Evolutionary conservation across 2,113 vertebrate species (phyloP), one percentile per base, ranked within the genome.

Genomic region (Collichthys lucidus): DNA sequence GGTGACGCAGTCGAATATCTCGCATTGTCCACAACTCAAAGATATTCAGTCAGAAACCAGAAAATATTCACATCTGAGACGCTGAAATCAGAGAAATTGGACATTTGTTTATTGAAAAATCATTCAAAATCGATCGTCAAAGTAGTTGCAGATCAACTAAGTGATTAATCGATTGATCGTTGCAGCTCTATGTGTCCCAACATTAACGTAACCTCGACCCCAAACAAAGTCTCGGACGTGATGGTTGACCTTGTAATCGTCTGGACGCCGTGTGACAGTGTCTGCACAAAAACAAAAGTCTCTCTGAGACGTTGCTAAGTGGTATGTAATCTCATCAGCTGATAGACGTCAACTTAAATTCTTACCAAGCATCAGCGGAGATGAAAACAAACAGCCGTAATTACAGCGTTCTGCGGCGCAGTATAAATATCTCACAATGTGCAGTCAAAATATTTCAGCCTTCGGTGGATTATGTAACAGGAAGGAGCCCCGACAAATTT

Each of bases 401-500:
- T 47, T 44, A 53, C 16, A 50, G 4, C 65, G 20, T 35, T 55
- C 16, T 75, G 49, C 64, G 61, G 22, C 62, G 16, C 11, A 19
- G 20, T 52, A 57, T 66, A 78, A 59, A 78, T 60, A 72, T 75
- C 14, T 60, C 57, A 35, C 42, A 72, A 64, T 74, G 5, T 49
- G 44, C 31, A 74, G 57, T 76, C 1, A 10, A 44, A 49, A 44
- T 17, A 55, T 31, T 4, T 14, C 17, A 73, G 57, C 29, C 20
- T 50, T 67, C 0, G 42, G 24, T 31, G 47, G 63, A 74, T 80
- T 86, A 84, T 64, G 49, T 61, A 72, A 67, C 60, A 64, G 52
- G 40, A 88, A 85, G 26, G 22, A 66, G 19, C 20, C 63, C 63
- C 5, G 44, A 77, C 75, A 83, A 63, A 69, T 66, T 71, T 52